Evolutionary conservation across 2,797 vertebrate genomes (phyloP).

Genomic region (Scolopax bukidnonensis): DNA sequence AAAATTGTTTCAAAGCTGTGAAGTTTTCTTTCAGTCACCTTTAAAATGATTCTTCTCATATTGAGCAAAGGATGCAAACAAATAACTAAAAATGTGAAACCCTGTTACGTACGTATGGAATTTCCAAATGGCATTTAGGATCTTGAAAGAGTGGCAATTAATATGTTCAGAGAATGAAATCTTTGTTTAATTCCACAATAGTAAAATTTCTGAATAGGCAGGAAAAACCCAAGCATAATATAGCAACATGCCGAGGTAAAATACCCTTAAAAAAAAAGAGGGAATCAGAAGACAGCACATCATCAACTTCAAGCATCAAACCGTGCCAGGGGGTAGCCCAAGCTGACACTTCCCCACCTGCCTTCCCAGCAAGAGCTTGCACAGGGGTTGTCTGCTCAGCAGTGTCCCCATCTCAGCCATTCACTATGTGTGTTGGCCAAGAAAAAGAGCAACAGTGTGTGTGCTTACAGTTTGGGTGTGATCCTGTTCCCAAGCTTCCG

Average conservation of each 20-base stretch:
- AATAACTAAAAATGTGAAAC: background rate
- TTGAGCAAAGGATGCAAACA: background rate
- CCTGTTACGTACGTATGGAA: background rate
- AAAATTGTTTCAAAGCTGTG: background rate
- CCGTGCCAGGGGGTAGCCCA: background rate
- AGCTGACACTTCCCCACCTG: background rate
- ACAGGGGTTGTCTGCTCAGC: background rate
- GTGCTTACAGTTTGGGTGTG: fast-evolving
- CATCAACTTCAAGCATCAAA: background rate
- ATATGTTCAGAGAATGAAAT: background rate
- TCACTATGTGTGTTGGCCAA: background rate
- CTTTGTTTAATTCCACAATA: background rate
- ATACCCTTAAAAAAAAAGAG: background rate
- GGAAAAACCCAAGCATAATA: background rate
- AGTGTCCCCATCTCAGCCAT: background rate
- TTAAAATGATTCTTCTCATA: background rate
- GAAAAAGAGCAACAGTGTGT: fast-evolving
- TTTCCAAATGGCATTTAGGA: background rate
- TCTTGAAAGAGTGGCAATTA: background rate
- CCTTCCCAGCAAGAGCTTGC: background rate
- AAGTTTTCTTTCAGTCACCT: background rate
- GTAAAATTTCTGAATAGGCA: background rate
- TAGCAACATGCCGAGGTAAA: background rate
- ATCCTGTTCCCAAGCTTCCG: background rate
- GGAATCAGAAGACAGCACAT: background rate